Base-by-base conservation (phyloP, 2,888 invertebrate species). In the Agriopis marginaria region DNA sequence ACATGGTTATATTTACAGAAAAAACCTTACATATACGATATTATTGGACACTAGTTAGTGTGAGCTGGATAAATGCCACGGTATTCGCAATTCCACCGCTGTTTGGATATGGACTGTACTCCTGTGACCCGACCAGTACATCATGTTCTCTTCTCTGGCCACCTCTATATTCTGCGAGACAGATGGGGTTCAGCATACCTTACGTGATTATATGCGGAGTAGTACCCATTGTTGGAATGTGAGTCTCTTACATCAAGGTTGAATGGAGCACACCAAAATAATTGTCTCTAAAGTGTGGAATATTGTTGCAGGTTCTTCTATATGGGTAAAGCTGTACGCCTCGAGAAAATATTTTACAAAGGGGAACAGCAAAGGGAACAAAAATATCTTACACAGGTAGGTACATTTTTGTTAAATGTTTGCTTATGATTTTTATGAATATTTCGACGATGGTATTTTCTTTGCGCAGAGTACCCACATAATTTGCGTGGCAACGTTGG, bases 51-150 rank as follows among this genome's bases (percentile, higher is more conserved):
- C 79, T 93, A 47, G 86, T 94, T 0, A 87, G 88, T n/a, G 76
- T 89, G 3, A 92, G 93, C 78, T 95, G 94, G 93, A 75, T 87
- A 14, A 86, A 84, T 56, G 86, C 95, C 7, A 78, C 87, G 50
- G 77, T 91, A 58, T 94, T 94, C 71, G 88, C 95, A 1, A 87
- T 87, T 6, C 94, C 95, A 0, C 95, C 95, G 0, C 79, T 95
- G 10, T 93, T 93, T 71, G 93, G 93, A 1, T 94, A 93, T 73
- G 95, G 95, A 50, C 77, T 88, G 58, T 95, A 93, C 74, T 90
- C 92, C 17, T 95, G 95, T 79, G 95, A 95, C 74, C 79, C 92
- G 4, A 94, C 93, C 3, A 93, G 94, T 10, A 93, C 94, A 6
- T 78, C 85, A 9, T 95, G 95, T 77, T 86, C 93, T 1, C 84